These are phyloP conservation scores for Drosophila triauraria DNA, from an alignment of 1,140 invertebrate species.

Conservation along the genomic window DNA sequence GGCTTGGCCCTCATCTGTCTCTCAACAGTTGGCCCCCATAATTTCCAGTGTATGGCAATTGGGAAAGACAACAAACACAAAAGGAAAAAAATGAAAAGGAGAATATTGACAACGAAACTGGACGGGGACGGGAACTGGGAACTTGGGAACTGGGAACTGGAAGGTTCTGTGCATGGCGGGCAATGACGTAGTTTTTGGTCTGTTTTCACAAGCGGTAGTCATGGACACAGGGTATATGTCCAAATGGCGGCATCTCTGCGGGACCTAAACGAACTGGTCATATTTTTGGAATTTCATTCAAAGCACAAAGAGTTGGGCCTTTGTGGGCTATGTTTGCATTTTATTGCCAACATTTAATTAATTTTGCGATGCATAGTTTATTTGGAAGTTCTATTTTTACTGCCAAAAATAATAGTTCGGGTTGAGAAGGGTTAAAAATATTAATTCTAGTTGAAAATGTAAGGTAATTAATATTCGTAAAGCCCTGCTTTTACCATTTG, in stretches of 20 bases:
- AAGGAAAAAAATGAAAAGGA: not conserved
- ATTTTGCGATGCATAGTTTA: too few relatives aligned
- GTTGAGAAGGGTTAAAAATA: not conserved
- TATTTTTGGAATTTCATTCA: not conserved
- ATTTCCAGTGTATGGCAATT: conserved; percentile 22
- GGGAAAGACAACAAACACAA: not conserved
- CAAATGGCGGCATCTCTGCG: not conserved
- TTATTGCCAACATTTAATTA: too few relatives aligned
- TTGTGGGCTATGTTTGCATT: too few relatives aligned
- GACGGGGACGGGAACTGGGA: not conserved
- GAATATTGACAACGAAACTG: not conserved
- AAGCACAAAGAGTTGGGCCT: too few relatives aligned
- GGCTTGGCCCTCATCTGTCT: conserved; percentile 15
- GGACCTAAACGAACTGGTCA: not conserved
- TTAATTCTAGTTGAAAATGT: not conserved
- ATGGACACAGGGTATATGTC: conserved; percentile 3
- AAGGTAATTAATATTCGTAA: not conserved
- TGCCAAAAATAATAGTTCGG: not conserved
- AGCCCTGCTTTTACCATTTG: not conserved
- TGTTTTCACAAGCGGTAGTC: not conserved
- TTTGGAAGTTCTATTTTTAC: too few relatives aligned
- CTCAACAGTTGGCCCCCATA: conserved; percentile 21
- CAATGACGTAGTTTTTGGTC: conserved; percentile 17
- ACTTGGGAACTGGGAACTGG: too few relatives aligned
- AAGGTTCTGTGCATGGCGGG: not conserved